Evolutionary conservation across 2,888 invertebrate genomes (phyloP).

Genomic region (Onthophagus sagittarius): DNA sequence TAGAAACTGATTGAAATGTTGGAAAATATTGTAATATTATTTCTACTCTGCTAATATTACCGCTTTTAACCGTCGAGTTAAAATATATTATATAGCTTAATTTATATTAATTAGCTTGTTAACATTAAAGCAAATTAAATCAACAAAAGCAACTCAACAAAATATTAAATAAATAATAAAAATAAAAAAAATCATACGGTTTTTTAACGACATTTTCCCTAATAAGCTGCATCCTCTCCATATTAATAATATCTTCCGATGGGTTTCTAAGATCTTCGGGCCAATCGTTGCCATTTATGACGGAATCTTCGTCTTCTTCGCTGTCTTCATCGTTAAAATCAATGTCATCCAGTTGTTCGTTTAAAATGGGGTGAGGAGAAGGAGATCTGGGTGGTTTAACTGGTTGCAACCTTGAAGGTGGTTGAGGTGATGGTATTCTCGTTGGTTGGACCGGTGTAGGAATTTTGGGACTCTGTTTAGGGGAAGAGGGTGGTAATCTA

Average conservation of each 20-base stretch:
- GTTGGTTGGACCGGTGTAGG: constrained; percentile 13
- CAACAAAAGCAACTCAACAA: background rate
- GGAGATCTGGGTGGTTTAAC: constrained; percentile 43
- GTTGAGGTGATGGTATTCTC: constrained; percentile 20
- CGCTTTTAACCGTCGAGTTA: no score
- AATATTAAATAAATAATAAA: background rate
- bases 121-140: background rate
- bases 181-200: constrained; percentile 17
- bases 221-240: constrained; percentile 15
- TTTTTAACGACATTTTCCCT: constrained; percentile 9
- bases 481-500: background rate
- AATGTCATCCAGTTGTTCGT: constrained; percentile 36
- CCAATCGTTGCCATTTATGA: constrained; percentile 17
- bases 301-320: constrained; percentile 21
- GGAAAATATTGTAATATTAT: no score
- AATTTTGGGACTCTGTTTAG: constrained; percentile 6
- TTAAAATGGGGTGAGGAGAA: constrained; percentile 38
- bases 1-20: no score
- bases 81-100: no score
- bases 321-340: constrained; percentile 29
- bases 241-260: constrained; percentile 15
- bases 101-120: no score
- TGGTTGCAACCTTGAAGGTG: constrained; percentile 29
- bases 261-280: constrained; percentile 14
- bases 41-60: no score